Conservation (phyloP, 2,797 vertebrate genomes). For the Lepilemur septentrionalis region DNA sequence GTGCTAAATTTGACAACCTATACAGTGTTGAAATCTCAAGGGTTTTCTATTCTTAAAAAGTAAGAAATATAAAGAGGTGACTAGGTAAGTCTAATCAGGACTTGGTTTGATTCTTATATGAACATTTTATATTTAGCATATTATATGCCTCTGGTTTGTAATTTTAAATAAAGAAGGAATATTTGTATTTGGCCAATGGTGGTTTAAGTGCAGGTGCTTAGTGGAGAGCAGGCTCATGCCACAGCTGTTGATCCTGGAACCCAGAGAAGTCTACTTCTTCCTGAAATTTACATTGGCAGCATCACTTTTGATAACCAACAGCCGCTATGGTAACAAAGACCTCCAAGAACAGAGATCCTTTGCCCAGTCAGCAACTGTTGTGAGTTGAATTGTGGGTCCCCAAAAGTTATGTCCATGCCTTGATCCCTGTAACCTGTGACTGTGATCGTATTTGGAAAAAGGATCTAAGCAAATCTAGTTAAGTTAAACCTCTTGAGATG, state of each 20-base stretch:
- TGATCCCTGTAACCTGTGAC: neutral
- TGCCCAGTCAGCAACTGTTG: neutral
- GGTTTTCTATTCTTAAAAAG: conserved; percentile 5
- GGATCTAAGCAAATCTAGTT: neutral
- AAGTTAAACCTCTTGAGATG: neutral
- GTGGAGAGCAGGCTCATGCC: neutral
- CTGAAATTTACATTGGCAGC: neutral
- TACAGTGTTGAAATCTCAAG: neutral
- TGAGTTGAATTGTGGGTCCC: neutral
- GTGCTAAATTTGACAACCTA: neutral
- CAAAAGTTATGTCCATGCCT: neutral
- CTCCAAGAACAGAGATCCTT: neutral
- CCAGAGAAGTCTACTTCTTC: neutral
- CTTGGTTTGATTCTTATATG: neutral
- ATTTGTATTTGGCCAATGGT: neutral
- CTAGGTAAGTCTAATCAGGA: neutral
- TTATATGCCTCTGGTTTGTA: neutral
- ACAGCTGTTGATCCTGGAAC: neutral
- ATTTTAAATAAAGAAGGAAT: neutral
- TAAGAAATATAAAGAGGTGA: neutral
- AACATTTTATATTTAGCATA: neutral
- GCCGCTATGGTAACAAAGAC: neutral
- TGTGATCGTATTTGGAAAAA: neutral
- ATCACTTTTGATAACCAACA: neutral
- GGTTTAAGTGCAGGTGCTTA: neutral